These are phyloP conservation scores for Hypercompe scribonia DNA, from an alignment of 2,888 invertebrate species.

Conservation along the genomic window DNA sequence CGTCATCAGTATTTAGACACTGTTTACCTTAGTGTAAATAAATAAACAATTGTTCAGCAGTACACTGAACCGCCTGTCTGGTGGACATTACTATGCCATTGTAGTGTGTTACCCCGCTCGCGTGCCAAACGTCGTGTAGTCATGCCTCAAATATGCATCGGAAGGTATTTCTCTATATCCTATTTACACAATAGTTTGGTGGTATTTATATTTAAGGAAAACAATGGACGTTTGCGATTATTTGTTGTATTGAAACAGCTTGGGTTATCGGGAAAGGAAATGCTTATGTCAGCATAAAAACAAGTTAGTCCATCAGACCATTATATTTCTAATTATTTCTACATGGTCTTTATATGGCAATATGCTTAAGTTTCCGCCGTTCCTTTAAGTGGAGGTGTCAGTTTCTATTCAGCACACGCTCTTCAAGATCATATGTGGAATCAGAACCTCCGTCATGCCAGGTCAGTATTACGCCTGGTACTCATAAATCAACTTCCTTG, in stretches of 20 bases:
- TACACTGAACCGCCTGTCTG: background rate
- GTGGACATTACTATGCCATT: background rate
- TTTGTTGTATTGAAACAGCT: background rate
- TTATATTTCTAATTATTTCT: too few species aligned
- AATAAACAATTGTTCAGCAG: constrained; percentile 3
- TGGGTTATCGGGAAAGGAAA: too few species aligned
- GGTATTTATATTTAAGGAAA: background rate
- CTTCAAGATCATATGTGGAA: too few species aligned
- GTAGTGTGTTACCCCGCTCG: background rate
- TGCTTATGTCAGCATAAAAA: background rate
- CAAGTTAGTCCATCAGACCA: background rate
- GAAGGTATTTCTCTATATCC: constrained; percentile 2
- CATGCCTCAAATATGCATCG: constrained; percentile 6
- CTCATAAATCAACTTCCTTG: too few species aligned
- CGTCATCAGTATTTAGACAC: background rate
- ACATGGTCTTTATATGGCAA: too few species aligned
- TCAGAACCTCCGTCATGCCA: too few species aligned
- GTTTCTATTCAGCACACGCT: too few species aligned
- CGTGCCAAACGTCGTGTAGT: background rate
- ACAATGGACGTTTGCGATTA: background rate
- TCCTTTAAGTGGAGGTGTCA: too few species aligned
- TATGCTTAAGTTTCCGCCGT: too few species aligned
- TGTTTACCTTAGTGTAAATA: background rate
- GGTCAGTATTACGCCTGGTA: too few species aligned
- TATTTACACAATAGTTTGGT: background rate